Evolutionary conservation across 2,888 invertebrate species (phyloP).

Genomic region (Cerastoderma edule): DNA sequence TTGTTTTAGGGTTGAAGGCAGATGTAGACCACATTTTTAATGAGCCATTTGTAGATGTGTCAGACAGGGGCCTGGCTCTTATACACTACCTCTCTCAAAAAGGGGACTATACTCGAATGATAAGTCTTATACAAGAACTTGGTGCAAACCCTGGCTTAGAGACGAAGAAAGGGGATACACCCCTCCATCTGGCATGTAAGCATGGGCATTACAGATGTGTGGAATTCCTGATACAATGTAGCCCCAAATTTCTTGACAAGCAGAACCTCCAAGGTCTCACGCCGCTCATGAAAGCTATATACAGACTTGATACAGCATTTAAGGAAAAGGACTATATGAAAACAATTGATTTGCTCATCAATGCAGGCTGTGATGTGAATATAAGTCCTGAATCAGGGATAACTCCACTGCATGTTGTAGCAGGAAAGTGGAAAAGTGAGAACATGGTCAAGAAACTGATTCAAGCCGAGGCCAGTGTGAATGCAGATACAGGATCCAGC

Average conservation of each 20-base stretch:
- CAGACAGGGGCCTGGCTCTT: constrained; percentile 65
- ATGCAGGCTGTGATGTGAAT: constrained; percentile 72
- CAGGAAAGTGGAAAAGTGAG: constrained; percentile 73
- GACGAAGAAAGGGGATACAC: constrained; percentile 70
- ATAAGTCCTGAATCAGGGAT: constrained; percentile 68
- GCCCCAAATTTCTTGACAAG: constrained; percentile 62
- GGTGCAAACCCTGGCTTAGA: constrained; percentile 65
- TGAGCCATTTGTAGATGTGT: constrained; percentile 64
- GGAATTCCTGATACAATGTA: constrained; percentile 62
- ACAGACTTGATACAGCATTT: constrained; percentile 67
- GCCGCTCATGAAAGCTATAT: constrained; percentile 71
- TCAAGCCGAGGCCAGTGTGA: constrained; percentile 72
- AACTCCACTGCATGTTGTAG: constrained; percentile 77
- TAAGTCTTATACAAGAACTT: constrained; percentile 63
- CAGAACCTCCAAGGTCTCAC: constrained; percentile 74
- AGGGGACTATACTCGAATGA: constrained; percentile 59
- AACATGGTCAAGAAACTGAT: constrained; percentile 68
- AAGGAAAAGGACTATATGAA: constrained; percentile 63
- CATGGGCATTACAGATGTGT: constrained; percentile 70
- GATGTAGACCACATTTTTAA: constrained; percentile 69
- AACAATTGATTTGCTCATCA: constrained; percentile 65
- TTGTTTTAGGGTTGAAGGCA: constrained; percentile 51
- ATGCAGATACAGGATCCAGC: constrained; percentile 63
- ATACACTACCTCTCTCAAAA: constrained; percentile 67
- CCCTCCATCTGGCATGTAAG: constrained; percentile 73